phyloP scores from a whole-genome alignment of 2,797 vertebrate genomes.

The Zenarchopterus dispar region DNA sequence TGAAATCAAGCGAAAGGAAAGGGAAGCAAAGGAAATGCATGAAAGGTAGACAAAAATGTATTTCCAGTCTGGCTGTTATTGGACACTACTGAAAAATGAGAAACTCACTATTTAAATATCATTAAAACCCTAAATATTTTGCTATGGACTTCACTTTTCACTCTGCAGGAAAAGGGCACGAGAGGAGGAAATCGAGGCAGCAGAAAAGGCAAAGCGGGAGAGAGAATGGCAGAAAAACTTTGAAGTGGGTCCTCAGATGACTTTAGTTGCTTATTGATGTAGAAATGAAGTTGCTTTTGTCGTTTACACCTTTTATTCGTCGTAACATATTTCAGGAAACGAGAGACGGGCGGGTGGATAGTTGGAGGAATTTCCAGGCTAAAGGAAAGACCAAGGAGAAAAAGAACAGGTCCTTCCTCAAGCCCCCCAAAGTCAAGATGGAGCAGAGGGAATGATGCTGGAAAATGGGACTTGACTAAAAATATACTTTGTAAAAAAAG shows the following conservation, averaged over 20 bases:
- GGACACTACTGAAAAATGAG: no score
- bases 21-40: constrained; percentile 99
- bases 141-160: background rate
- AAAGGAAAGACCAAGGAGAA: constrained; percentile 97
- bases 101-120: no score
- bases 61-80: background rate
- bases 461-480: constrained; percentile 49
- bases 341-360: constrained; percentile 96
- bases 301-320: background rate
- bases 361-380: constrained; percentile 96
- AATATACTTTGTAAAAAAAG: constrained; percentile 18
- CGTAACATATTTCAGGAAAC: constrained; percentile 85
- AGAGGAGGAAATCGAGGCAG: constrained; percentile 96
- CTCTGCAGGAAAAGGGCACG: constrained; percentile 91
- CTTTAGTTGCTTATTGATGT: background rate
- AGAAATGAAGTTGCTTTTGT: background rate
- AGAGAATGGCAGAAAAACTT: constrained; percentile 99
- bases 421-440: constrained; percentile 99
- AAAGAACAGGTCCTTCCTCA: constrained; percentile 96
- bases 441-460: constrained; percentile 93
- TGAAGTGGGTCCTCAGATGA: constrained; percentile 82
- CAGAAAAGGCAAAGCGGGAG: constrained; percentile 94
- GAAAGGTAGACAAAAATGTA: constrained; percentile 86
- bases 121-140: background rate
- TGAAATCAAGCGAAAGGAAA: constrained; percentile 99